A percentile compares a stretch with the other conserved stretches of the same genome.
These are phyloP conservation scores for Dugesia japonica DNA, from an alignment of 2,888 invertebrate genomes.

Conservation along the genomic window DNA sequence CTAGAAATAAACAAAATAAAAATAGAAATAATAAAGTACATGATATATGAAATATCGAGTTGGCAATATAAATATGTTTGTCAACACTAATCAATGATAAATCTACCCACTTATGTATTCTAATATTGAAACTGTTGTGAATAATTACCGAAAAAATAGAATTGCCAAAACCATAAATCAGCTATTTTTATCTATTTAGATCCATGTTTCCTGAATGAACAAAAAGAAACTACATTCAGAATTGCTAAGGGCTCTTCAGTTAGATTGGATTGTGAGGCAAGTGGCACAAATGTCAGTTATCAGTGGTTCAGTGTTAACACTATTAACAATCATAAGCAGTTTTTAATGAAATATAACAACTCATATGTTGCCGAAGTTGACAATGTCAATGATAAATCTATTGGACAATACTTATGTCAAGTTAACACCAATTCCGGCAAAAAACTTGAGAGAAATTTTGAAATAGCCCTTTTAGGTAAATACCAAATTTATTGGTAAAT, in stretches of 20 bases:
- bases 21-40: no score
- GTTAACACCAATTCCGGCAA: neutral
- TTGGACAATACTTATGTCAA: neutral
- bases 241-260: neutral
- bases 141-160: no score
- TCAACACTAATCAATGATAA: no score
- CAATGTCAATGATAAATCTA: neutral
- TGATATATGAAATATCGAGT: no score
- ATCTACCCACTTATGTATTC: no score
- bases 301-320: neutral
- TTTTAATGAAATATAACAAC: neutral
- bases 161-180: conserved; percentile 4
- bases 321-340: neutral
- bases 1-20: no score
- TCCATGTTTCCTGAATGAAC: neutral
- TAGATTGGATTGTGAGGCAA: neutral
- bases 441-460: neutral
- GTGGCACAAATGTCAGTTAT: neutral
- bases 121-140: no score
- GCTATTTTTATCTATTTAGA: neutral
- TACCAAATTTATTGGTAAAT: neutral
- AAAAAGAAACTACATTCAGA: neutral
- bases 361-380: neutral
- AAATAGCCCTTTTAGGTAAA: neutral
- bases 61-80: no score